Evolutionary conservation across 2,888 invertebrate species (phyloP), one percentile per base, ranked within the genome.

Genomic region (Rotaria socialis): DNA sequence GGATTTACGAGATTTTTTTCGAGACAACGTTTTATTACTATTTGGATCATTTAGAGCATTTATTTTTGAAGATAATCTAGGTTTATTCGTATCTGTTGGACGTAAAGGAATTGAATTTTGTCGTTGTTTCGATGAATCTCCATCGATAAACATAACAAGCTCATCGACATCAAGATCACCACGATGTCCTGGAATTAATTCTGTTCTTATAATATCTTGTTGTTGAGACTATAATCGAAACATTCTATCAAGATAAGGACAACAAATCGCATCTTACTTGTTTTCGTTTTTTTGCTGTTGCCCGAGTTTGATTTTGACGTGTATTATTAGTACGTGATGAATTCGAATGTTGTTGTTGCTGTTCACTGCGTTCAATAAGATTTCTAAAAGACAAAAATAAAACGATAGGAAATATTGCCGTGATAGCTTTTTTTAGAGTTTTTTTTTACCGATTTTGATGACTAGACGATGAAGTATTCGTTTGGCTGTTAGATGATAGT

Each of bases 171-270:
- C 80, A 47, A 8, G 80, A 47, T 80, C 80, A 47, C 80, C 80
- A 24, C 80, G 80, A 80, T 80, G 80, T 41, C 80, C 80, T n/a
- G 80, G 80, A 47, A 80, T 80, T 47, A 80, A n/a, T 47, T 80
- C 80, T 22, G 80, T 47, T 47, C 80, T 22, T 2, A 80, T 80
- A 1, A 14, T 43, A n/a, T 80, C 80, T 80, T 80, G 22, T n/a
- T 80, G 80, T 80, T 80, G 80, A 5, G 22, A 47, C 80, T 80
- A 80, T 5, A 16, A 52, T 16, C 11, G 16, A 16, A 52, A 52
- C 4, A 52, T 55, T 55, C 55, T 19, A 52, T 52, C 3, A 22
- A 55, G 10, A 3, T 5, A 55, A 55, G 0, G 6, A 55, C 19
- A 55, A 55, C 6, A 22, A 55, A 55, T 47, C 1, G 10, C 1